A percentile compares a stretch with the other conserved stretches of the same genome.
phyloP scores from a whole-genome alignment of 2,888 invertebrate species.

The Lithosia quadra region DNA sequence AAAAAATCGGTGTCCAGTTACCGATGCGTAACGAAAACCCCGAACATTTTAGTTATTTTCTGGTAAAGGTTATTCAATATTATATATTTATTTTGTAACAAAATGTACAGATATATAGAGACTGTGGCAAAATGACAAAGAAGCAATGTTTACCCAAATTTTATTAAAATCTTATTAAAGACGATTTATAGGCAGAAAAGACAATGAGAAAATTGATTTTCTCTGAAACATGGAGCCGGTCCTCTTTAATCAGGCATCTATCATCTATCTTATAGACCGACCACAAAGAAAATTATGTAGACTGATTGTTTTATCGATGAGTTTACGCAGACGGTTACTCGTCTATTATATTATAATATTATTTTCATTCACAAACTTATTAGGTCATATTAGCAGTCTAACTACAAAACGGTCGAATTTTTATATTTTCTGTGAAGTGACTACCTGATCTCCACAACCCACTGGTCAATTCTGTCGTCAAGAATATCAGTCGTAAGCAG shows the following conservation, averaged over 20 bases:
- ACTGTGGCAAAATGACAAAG: background rate
- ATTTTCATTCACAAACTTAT: background rate
- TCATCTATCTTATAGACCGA: background rate
- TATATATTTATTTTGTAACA: background rate
- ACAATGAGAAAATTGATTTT: background rate
- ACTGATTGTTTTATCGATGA: background rate
- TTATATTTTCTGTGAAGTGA: no score
- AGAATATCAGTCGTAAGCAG: no score
- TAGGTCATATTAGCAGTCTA: no score
- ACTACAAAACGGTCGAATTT: no score
- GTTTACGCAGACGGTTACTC: background rate
- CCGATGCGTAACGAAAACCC: background rate
- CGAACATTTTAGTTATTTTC: background rate
- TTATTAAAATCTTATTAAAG: background rate
- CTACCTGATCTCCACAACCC: no score
- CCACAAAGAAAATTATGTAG: background rate
- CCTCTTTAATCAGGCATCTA: background rate
- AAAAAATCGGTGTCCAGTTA: background rate
- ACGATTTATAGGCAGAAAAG: background rate
- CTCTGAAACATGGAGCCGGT: background rate
- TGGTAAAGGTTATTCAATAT: conserved; percentile 1
- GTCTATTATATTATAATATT: background rate
- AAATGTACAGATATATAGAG: background rate
- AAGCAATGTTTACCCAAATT: background rate
- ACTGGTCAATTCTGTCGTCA: no score